These are phyloP conservation scores for Sarcoramphus papa DNA, from an alignment of 2,797 vertebrate genomes.

Conservation along the genomic window DNA sequence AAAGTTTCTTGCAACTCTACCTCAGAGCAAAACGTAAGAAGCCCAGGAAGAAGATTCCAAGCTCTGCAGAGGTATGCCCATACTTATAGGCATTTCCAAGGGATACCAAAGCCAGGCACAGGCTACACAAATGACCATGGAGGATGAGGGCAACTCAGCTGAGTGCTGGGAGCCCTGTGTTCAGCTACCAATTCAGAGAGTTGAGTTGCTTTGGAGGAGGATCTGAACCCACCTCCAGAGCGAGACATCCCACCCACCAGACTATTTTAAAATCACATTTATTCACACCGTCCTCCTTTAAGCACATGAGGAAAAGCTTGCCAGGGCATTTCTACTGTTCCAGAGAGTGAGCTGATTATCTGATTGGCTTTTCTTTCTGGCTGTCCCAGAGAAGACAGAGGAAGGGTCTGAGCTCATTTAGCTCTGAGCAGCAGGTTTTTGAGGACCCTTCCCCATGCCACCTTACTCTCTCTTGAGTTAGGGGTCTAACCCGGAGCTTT, in stretches of 20 bases:
- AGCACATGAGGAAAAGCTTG: neutral
- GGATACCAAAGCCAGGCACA: neutral
- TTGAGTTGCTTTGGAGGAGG: neutral
- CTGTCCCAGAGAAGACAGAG: neutral
- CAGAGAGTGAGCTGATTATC: neutral
- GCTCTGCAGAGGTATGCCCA: neutral
- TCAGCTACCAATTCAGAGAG: neutral
- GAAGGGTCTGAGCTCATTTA: neutral
- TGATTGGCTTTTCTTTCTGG: neutral
- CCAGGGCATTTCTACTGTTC: neutral
- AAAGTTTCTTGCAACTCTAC: neutral
- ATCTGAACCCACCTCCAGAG: neutral
- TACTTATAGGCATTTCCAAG: neutral
- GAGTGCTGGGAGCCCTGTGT: neutral
- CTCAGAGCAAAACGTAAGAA: neutral
- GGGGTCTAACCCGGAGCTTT: neutral
- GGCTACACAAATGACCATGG: neutral
- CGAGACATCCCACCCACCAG: neutral
- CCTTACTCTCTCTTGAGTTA: neutral
- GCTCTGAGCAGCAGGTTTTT: neutral
- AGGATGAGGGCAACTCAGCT: neutral
- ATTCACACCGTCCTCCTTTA: neutral
- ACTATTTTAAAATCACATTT: neutral
- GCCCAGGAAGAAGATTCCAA: neutral
- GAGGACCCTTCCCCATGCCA: neutral